phyloP scores from a whole-genome alignment of 2,888 invertebrate genomes.

The Cheilosia urbana region DNA sequence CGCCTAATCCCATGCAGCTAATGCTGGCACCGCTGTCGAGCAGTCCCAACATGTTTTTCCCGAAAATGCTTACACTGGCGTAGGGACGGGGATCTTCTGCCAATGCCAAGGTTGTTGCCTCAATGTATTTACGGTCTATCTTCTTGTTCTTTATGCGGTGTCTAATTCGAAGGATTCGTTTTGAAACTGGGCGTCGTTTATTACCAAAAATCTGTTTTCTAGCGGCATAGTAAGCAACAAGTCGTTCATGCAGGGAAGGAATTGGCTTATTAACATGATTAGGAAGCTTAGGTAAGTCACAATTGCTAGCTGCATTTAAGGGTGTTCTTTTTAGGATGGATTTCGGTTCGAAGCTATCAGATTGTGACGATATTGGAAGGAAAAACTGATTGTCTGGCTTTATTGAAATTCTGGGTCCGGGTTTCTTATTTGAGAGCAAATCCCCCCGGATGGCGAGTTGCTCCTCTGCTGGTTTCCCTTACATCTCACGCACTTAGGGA shows the following conservation, averaged over 20 bases:
- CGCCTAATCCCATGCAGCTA: not conserved
- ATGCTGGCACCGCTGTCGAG: not conserved
- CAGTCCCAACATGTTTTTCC: not conserved
- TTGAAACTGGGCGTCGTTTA: not conserved
- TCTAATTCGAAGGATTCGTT: not conserved
- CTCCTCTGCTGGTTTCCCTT: not conserved
- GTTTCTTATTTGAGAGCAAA: not conserved
- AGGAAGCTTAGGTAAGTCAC: no score
- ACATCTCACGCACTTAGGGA: not conserved
- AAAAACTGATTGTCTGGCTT: no score
- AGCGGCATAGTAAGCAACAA: no score
- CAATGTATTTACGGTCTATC: not conserved
- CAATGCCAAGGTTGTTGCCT: not conserved
- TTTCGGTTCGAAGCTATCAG: not conserved
- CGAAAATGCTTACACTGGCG: not conserved
- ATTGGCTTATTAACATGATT: no score
- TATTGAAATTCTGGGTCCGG: no score
- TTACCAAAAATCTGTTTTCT: not conserved
- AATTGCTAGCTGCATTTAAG: not conserved
- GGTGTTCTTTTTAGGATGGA: not conserved
- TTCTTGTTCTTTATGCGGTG: not conserved
- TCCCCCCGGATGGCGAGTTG: not conserved
- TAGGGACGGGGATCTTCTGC: not conserved
- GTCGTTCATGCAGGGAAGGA: no score
- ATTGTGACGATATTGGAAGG: no score